A percentile compares a stretch with the other conserved stretches of the same genome.
These are phyloP conservation scores for Tineola bisselliella DNA, from an alignment of 2,888 invertebrate species.

Conservation along the genomic window DNA sequence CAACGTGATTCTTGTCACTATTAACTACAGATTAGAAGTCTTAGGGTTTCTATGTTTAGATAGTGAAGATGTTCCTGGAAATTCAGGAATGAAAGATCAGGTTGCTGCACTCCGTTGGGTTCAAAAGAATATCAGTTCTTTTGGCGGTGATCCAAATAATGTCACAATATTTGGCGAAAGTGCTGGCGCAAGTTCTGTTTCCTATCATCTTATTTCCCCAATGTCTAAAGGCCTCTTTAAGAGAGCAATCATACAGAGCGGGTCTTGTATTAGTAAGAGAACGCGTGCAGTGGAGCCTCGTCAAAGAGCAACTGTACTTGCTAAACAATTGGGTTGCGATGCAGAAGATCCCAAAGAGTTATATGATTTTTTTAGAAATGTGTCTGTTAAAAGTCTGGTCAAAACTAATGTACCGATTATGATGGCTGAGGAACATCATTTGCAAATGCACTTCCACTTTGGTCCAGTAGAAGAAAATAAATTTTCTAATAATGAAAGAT, in stretches of 20 bases:
- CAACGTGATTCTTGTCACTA: conserved; percentile 41
- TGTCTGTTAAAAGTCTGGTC: conserved; percentile 28
- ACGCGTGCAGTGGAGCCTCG: conserved; percentile 52
- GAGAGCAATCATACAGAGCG: conserved; percentile 75
- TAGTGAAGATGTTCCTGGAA: conserved; percentile 57
- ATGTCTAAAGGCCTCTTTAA: conserved; percentile 65
- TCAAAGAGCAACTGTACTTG: conserved; percentile 45
- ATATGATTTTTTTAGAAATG: conserved; percentile 31
- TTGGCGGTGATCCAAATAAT: conserved; percentile 59
- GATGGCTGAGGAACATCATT: conserved; percentile 21
- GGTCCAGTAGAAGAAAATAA: conserved; percentile 31
- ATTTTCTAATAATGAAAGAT: conserved; percentile 33
- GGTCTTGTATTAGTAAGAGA: conserved; percentile 68
- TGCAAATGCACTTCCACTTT: conserved; percentile 23
- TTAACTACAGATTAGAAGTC: conserved; percentile 50
- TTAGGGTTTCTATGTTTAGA: conserved; percentile 44
- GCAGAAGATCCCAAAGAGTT: conserved; percentile 30
- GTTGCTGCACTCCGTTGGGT: conserved; percentile 62
- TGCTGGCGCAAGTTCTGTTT: conserved; percentile 58
- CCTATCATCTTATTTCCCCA: conserved; percentile 42
- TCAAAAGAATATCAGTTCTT: conserved; percentile 54
- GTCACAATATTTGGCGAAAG: conserved; percentile 67
- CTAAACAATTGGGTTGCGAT: conserved; percentile 30
- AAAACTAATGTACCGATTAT: conserved; percentile 22
- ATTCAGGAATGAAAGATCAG: conserved; percentile 67